Base-by-base conservation (phyloP, 2,113 vertebrate species). In the Pardalotus punctatus region DNA sequence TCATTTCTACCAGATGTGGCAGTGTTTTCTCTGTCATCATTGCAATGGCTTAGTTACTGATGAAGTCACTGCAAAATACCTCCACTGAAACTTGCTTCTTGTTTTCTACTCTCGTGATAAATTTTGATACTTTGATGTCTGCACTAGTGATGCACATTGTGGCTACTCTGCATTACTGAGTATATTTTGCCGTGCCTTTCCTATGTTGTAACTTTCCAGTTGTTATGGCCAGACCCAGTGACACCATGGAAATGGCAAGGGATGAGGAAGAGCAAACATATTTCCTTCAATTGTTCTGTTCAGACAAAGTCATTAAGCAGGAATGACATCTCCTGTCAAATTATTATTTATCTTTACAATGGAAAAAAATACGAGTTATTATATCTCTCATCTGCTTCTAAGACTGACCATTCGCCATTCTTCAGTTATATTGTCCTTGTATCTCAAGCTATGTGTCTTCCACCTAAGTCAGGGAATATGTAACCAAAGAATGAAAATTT, bases 211-310 rank as follows among this genome's bases (percentile, higher is more conserved):
- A 82, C 31, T 88, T 95, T 81, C 95, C 96, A 96, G 33, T 92
- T 95, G 92, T 81, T 86, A 84, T 69, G 90, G 72, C 90, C 90
- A 96, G 86, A 86, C 57, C 40, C 81, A 92, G 53, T 96, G 95
- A 97, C 86, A 94, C 94, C 88, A 95, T 94, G 92, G 92, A 96
- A 96, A 88, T 79, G 88, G 90, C 65, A 91, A 92, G 67, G 86
- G 80, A 84, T 81, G 76, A 86, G 92, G 92, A 95, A 96, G 94
- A 96, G 76, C 87, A 95, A 92, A 71, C 92, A 67, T 53, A 90
- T 92, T 97, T 96, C 96, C 96, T 96, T 86, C 92, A 92, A 96
- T 96, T 96, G 95, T 96, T 93, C 76, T 86, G 23, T 84, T 94
- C 73, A 93, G 92, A 94, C 79, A 88, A 94, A 96, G 92, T 74